Base-by-base conservation (phyloP, 2,888 invertebrate genomes). In the Amphimallon solstitiale region DNA sequence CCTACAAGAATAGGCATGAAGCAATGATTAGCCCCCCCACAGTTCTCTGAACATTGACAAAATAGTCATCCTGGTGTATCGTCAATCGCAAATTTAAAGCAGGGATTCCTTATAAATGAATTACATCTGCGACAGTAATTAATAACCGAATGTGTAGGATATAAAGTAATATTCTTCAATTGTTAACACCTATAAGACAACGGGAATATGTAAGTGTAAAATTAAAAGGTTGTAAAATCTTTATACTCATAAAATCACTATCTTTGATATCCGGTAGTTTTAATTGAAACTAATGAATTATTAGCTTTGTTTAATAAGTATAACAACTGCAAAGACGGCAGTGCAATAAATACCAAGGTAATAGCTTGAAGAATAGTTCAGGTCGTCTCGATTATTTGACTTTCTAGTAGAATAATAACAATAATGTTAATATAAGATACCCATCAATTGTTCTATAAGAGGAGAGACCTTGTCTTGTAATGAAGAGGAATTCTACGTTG, bases 241-340 rank as follows among this genome's bases (percentile, higher is more conserved):
- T 87, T 85, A 73, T 88, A 89, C 86, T 89, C 88, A 83, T 89
- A 89, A 0, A 84, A 85, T 87, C 88, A 88, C 68, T 87, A 88
- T 85, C 88, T 89, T 73, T 74, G 73, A 60, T 73, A 88, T 0
- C 88, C 88, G 80, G 88, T 87, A 23, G 85, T 80, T 83, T 89
- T 89, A 80, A 89, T 75, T 0, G 88, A 85, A 75, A 88, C 80
- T 71, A 83, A 74, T 0, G 87, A 86, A 46, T 84, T 84, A 80
- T 86, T 86, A 76, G 86, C 77, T 87, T 89, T 88, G 80, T 89
- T 88, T 75, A 87, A 75, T 79, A 88, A 73, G 74, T 89, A 89
- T 75, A 89, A 75, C 75, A 89, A 73, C 29, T 86, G 87, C 73
- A 89, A 72, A 0, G 88, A 89, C 0, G 89, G 88, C 34, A 88